Base-by-base conservation (phyloP, 2,113 vertebrate genomes). In the Phalacrocorax brasilianus region DNA sequence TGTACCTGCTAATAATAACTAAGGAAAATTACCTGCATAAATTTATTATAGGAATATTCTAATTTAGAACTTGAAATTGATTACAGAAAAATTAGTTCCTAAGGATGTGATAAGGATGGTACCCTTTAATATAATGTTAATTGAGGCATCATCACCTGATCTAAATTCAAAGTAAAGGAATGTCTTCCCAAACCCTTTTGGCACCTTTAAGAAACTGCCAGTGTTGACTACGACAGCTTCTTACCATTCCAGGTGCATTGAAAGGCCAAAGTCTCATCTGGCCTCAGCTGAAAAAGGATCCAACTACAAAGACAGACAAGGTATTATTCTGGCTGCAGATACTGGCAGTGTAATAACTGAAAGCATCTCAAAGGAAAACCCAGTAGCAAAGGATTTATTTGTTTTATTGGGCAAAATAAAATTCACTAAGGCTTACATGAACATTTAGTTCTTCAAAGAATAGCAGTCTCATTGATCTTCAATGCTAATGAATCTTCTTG, bases 41-140 rank as follows among this genome's bases (percentile, higher is more conserved):
- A 73, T 65, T 92, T n/a, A 85, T 62, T 73, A 76, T 44, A 79
- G 18, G n/a, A 89, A 56, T 85, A 84, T 79, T 91, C 55, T 90
- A 61, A 77, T 95, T 90, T 90, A 68, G 52, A 91, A 38, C 76
- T 87, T 89, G 53, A 81, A 90, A 65, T 35, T 89, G 84, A 62
- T 80, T 92, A 73, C 21, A 42, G 63, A 82, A 92, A 91, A 82
- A 73, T 27, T 62, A 61, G 10, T 65, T 94, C 47, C 49, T 78
- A 82, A 93, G 72, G 63, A 72, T 68, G 52, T 79, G 53, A 53
- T 85, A 71, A 85, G 56, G 53, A 62, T 50, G 23, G 14, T 61
- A 33, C 32, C 70, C 58, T 65, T 87, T 45, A 95, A 77, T 84
- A 71, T 61, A 68, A 72, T n/a, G 24, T 15, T 92, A 87, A 95